These are phyloP conservation scores for Tenthredo livida DNA, from an alignment of 2,888 invertebrate species.

Conservation along the genomic window DNA sequence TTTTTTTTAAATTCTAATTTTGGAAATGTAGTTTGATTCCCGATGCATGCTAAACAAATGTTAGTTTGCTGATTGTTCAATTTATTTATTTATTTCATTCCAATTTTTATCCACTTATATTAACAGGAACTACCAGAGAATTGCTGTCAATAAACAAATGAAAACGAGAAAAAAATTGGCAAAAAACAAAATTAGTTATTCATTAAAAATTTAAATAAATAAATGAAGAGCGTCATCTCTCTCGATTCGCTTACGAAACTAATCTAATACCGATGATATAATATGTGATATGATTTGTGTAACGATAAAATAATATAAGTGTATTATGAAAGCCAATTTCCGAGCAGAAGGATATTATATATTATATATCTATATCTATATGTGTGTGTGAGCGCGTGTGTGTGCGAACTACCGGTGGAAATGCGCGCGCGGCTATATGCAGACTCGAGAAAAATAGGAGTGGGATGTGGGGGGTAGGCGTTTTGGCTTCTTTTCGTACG, in stretches of 20 bases:
- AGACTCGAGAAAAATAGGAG: neutral
- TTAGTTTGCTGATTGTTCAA: neutral
- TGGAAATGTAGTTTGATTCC: too few relatives aligned
- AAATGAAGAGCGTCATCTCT: neutral
- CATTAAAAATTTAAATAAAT: neutral
- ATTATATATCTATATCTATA: neutral
- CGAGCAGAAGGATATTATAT: neutral
- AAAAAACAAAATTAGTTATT: neutral
- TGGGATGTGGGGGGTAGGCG: neutral
- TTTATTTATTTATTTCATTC: neutral
- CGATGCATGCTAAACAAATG: too few relatives aligned
- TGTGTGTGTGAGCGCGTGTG: neutral
- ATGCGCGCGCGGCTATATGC: neutral
- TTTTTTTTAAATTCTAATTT: too few relatives aligned
- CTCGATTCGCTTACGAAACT: neutral
- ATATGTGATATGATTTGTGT: neutral
- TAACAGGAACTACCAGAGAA: neutral
- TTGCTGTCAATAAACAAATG: neutral
- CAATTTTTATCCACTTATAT: neutral
- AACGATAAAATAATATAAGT: constrained; percentile 4
- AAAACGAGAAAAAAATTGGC: neutral
- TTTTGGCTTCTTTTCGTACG: neutral
- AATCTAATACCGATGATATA: constrained; percentile 1
- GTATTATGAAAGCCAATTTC: constrained; percentile 7
- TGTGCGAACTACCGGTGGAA: neutral